Conservation (phyloP, 2,113 vertebrate genomes). For the Semnornis frantzii region DNA sequence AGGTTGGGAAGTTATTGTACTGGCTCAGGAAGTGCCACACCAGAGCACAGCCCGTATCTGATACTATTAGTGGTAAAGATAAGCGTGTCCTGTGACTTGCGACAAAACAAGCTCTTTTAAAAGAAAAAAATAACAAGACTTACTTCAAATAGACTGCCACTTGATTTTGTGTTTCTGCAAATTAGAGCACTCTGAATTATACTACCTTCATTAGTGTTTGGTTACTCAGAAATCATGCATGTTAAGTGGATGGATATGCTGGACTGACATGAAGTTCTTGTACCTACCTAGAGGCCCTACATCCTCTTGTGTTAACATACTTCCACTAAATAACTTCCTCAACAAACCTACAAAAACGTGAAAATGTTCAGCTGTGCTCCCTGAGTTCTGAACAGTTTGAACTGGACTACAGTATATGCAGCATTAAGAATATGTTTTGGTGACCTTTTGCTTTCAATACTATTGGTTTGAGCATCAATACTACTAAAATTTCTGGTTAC, state of each 20-base stretch:
- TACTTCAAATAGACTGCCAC: neutral
- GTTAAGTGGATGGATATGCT: neutral
- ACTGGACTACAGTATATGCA: neutral
- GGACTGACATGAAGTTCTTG: neutral
- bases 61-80: neutral
- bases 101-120: neutral
- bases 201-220: neutral
- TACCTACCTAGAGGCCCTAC: neutral
- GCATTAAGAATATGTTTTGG: neutral
- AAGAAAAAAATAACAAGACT: neutral
- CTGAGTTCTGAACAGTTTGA: neutral
- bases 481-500: neutral
- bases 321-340: neutral
- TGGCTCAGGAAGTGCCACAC: neutral
- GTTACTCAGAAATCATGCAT: neutral
- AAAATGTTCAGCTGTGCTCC: neutral
- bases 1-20: neutral
- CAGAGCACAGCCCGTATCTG: neutral
- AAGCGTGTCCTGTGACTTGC: neutral
- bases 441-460: neutral
- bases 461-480: neutral
- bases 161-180: neutral
- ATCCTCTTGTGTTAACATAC: rapidly evolving
- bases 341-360: neutral
- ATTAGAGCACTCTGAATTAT: neutral